These are phyloP conservation scores for Seira sanloemensis DNA, from an alignment of 2,888 invertebrate genomes.

Conservation along the genomic window DNA sequence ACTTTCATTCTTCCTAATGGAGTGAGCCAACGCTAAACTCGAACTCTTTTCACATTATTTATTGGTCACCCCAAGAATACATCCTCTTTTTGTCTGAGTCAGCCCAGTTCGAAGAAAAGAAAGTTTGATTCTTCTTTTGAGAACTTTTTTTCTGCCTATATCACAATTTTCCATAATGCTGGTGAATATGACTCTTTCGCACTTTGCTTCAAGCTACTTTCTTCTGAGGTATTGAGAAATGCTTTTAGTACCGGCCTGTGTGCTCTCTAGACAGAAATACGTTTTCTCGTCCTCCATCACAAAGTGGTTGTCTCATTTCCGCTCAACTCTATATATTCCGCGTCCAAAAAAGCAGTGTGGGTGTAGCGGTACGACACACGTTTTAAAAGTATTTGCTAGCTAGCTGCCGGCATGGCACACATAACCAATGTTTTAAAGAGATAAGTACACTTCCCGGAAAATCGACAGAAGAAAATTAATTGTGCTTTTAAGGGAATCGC, in stretches of 20 bases:
- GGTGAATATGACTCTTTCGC: neutral
- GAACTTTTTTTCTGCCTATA: constrained; percentile 17
- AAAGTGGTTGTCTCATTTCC: neutral
- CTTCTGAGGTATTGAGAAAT: constrained; percentile 29
- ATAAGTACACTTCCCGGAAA: neutral
- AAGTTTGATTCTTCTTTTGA: constrained; percentile 31
- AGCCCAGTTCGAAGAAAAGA: constrained; percentile 8
- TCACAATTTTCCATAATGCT: neutral
- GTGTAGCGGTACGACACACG: too few species aligned
- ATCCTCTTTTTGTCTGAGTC: constrained; percentile 24
- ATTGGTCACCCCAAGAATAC: too few species aligned
- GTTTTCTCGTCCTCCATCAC: neutral
- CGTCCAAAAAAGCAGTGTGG: neutral
- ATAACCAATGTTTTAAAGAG: too few species aligned
- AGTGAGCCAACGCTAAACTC: too few species aligned
- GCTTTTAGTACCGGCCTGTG: constrained; percentile 12
- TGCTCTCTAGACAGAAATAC: neutral
- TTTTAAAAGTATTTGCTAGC: too few species aligned
- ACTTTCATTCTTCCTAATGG: too few species aligned
- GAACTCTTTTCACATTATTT: too few species aligned
- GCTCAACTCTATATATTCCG: neutral
- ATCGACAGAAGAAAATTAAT: neutral
- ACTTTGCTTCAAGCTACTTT: constrained; percentile 21
- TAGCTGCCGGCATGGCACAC: too few species aligned
- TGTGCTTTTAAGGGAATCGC: neutral